Evolutionary conservation across 37 sponge, comb jelly and placozoan genomes (phyloP), one percentile per base, ranked within the genome.

Genomic region (Axinella damicornis): DNA sequence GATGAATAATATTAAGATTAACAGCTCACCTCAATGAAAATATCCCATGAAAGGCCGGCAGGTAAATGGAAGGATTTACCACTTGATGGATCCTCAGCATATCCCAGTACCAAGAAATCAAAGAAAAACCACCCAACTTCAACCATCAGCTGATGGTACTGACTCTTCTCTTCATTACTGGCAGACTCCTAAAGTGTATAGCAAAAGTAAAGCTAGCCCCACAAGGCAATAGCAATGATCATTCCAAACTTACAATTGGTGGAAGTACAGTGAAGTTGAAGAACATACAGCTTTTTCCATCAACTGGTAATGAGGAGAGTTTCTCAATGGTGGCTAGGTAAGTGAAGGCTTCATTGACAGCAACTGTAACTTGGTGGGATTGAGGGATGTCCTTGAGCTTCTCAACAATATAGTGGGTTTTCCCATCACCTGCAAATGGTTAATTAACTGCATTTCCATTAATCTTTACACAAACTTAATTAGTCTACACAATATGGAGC

Each of bases 271-370:
- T 87, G 55, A 87, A 74, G 56, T 81, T 87, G 56, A 81, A 72
- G 76, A 59, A 82, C 0, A 87, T 18, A 77, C 67, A 60, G 16
- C 69, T 2, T 5, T 63, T 36, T 0, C 35, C 83, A 55, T 2
- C 6, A 0, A 52, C 36, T n/a, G n/a, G n/a, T 31, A 87, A 27
- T 30, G 20, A 2, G 32, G 22, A 40, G 33, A 87, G 65, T 76
- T 81, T 57, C 12, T 28, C 20, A 40, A 87, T 87, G 17, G 82
- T 68, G 12, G 9, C 1, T 15, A 39, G 0, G 22, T 53, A 34
- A 0, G 74, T 56, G 68, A 87, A 87, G 35, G 82, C 25, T n/a
- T 87, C 88, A 64, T 87, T 76, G 0, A 87, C 82, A 30, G 82
- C 61, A 36, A 87, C 58, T 19, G 28, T 59, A 27, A 62, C 14